Evolutionary conservation across 2,888 invertebrate species (phyloP), one percentile per base, ranked within the genome.

Genomic region (Drosophila seclusa): DNA sequence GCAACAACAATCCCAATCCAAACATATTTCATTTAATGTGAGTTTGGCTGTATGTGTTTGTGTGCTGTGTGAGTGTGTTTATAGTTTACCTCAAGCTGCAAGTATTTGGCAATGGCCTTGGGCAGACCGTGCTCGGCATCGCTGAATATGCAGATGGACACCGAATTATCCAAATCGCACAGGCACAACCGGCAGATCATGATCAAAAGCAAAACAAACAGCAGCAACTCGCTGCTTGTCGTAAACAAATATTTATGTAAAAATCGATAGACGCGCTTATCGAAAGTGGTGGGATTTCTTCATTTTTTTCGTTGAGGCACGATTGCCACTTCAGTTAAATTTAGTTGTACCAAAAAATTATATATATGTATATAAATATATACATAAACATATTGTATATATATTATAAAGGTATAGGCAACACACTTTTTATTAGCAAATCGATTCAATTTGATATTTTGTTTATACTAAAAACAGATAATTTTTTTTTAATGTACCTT

Each of bases 151-250:
- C 32, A 72, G 7, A 83, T 55, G 60, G 75, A 77, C 11, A 50
- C 59, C 13, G 62, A 36, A 8, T 68, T 55, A 0, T 83, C 63
- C 49, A 81, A 50, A 61, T 83, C 78, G 54, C 71, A 66, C 63
- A 87, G 90, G 71, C 87, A 87, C 80, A 87, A 78, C 34, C 88
- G 90, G 73, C 91, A 88, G 73, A 91, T 80, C 88, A 90, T 90
- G 38, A 54, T 73, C 29, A 38, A 40, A 77, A 31, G 24, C 34
- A 49, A 36, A 31, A 24, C 21, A 48, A 40, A 40, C 36, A 73
- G 36, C 36, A 29, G 45, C 27, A 52, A 72, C n/a, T 34, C 40
- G 48, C 52, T 59, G 65, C 13, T 50, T n/a, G 42, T 13, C 16
- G 36, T 67, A 62, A 54, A 63, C 38, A 67, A 54, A 63, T 61